Base-by-base conservation (phyloP, 2,888 invertebrate species). In the Busseola fusca region DNA sequence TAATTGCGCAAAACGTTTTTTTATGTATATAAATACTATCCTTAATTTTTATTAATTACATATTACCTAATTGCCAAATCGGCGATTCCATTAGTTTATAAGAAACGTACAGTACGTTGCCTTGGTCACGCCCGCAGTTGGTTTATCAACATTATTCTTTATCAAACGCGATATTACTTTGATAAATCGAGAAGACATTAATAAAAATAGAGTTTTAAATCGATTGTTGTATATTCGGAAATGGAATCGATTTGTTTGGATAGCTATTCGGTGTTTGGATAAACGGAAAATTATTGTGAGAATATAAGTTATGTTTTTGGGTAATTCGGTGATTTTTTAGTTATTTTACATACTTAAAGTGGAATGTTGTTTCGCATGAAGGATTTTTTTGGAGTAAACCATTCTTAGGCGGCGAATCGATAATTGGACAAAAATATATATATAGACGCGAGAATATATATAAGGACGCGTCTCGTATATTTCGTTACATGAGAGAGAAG, bases 181-280 rank as follows among this genome's bases (percentile, higher is more conserved):
- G 80, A 80, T 82, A 80, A 80, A 81, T 82, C 65, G 48, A 64
- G 67, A 73, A 78, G 50, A 56, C 74, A 69, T 57, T 56, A 65
- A 75, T 54, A 7, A 52, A 62, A 59, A 25, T 25, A 56, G 18
- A 37, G 37, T 63, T 59, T 37, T 25, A 48, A 63, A 72, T 78
- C 78, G 78, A 81, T 64, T 71, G 7, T 34, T 64, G 25, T 37
- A 1, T 50, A 37, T 6, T 64, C 27, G 37, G 7, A 42, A 50
- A 56, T 54, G 34, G 59, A 64, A 78, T 79, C 59, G 65, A 52
- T 60, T 65, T 45, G 10, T 60, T 64, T 30, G 1, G 3, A 48
- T 34, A 37, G 9, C n/a, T 3, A 59, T 4, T 40, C 25, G 25
- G 25, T 59, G 30, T 52, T 45, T 37, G 14, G 3, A 59, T 14